Evolutionary conservation across 2,113 vertebrate genomes (phyloP).

Genomic region (Brevimyrus niger): DNA sequence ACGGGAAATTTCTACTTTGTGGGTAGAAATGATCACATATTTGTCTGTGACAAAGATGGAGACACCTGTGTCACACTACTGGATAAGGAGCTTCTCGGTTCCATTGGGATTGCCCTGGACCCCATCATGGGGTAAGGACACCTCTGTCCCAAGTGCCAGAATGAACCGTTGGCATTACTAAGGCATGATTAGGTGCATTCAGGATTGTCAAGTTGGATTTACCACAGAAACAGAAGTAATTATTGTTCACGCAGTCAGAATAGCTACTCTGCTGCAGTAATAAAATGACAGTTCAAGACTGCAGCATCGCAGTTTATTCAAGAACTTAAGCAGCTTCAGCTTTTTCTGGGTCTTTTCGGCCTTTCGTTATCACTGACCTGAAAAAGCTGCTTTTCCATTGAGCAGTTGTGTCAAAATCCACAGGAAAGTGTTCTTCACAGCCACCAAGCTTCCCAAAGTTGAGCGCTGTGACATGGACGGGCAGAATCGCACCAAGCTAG

Average conservation of each 20-base stretch:
- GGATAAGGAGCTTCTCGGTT: constrained; percentile 89
- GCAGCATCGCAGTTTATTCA: not conserved
- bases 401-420: not conserved
- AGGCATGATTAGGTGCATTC: not conserved
- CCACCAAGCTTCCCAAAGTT: constrained; percentile 88
- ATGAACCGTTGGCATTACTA: not conserved
- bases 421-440: constrained; percentile 95
- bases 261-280: not conserved
- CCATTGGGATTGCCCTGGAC: constrained; percentile 89
- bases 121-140: constrained; percentile 84
- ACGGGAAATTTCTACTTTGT: constrained; percentile 98
- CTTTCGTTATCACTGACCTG: not conserved
- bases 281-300: not conserved
- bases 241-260: not conserved
- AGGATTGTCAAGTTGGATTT: not conserved
- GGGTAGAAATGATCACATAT: constrained; percentile 89
- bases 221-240: not conserved
- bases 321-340: not conserved
- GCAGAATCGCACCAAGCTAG: constrained; percentile 92
- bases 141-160: not conserved
- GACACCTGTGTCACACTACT: constrained; percentile 88
- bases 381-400: not conserved
- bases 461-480: constrained; percentile 96
- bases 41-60: constrained; percentile 86
- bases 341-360: not conserved